A percentile compares a stretch with the other conserved stretches of the same genome.
Evolutionary conservation across 2,113 vertebrate genomes (phyloP).

Genomic region (Nycticebus coucang): DNA sequence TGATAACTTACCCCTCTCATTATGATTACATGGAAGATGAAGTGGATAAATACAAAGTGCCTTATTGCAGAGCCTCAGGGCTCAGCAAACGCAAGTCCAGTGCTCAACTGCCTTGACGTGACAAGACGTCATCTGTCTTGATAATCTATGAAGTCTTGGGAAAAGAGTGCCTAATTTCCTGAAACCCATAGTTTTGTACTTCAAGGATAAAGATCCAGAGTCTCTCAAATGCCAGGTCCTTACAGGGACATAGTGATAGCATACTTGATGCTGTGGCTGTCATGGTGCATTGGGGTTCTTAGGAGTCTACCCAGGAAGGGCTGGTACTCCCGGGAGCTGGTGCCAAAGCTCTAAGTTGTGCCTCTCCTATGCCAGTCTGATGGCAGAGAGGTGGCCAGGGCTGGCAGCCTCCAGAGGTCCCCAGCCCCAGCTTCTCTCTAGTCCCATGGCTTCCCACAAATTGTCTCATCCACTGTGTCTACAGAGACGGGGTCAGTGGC

Average conservation of each 20-base stretch:
- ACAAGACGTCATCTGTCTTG: neutral
- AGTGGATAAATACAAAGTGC: neutral
- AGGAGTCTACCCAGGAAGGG: neutral
- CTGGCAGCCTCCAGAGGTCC: neutral
- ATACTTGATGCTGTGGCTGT: neutral
- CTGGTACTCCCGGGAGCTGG: neutral
- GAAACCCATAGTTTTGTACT: neutral
- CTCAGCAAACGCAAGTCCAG: too few relatives aligned
- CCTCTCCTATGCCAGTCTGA: neutral
- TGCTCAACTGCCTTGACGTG: fast-evolving
- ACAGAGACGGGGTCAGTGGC: fast-evolving
- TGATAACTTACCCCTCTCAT: neutral
- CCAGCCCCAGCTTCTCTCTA: neutral
- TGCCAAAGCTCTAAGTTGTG: neutral
- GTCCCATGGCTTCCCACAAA: fast-evolving
- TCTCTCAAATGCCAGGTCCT: neutral
- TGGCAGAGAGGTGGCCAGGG: neutral
- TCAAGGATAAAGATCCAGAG: neutral
- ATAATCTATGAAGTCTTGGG: neutral
- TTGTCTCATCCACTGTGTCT: neutral
- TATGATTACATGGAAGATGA: neutral
- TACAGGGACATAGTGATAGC: neutral
- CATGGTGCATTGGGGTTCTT: neutral
- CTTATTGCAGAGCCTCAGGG: neutral
- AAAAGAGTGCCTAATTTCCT: neutral